These are phyloP conservation scores for Smittia aterrima DNA, from an alignment of 2,888 invertebrate genomes.

Conservation along the genomic window DNA sequence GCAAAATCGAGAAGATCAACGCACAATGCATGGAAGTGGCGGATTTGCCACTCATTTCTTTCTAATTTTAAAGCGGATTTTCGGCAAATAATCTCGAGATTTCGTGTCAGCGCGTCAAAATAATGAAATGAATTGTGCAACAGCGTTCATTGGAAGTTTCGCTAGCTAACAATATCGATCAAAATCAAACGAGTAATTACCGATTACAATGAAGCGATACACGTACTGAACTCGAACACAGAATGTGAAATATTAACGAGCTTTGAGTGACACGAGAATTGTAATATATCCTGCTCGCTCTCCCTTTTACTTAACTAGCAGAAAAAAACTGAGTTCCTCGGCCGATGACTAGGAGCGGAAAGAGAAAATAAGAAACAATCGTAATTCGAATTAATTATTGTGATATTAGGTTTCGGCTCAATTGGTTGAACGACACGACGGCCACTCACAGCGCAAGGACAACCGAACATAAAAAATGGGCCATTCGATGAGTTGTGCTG, in stretches of 20 bases:
- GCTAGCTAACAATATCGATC: neutral
- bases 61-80: neutral
- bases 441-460: neutral
- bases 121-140: no score
- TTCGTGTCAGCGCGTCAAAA: no score
- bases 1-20: neutral
- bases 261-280: no score
- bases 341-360: neutral
- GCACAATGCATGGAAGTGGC: conserved; percentile 7
- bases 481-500: neutral
- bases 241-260: neutral
- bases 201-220: neutral
- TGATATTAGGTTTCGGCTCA: neutral
- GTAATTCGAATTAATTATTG: conserved; percentile 9
- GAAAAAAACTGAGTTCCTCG: neutral
- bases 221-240: neutral
- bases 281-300: no score
- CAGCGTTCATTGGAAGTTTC: no score
- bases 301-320: neutral
- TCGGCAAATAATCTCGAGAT: neutral
- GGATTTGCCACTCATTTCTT: neutral
- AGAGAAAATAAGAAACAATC: neutral
- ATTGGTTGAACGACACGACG: neutral
- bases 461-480: neutral
- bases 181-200: conserved; percentile 1